These are phyloP conservation scores for Galeopsomyia nigrocyanea DNA, from an alignment of 2,888 invertebrate genomes.

Conservation along the genomic window DNA sequence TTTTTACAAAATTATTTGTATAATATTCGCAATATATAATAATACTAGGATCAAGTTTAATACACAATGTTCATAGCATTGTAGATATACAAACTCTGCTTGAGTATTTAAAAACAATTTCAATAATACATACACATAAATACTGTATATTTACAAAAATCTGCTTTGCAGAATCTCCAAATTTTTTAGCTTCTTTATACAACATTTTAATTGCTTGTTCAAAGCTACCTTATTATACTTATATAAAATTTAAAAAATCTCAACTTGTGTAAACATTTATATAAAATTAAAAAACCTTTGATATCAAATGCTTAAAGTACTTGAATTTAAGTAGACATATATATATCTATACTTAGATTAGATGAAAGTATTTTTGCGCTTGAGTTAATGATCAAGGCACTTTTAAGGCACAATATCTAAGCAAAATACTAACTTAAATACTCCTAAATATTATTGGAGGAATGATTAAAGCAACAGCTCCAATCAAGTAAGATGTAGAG, in stretches of 20 bases:
- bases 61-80: too few relatives aligned
- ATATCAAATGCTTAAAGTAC: neutral
- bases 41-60: too few relatives aligned
- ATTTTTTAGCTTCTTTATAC: too few relatives aligned
- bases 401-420: slow-evolving; percentile 22
- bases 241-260: slow-evolving; percentile 13
- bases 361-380: slow-evolving; percentile 13
- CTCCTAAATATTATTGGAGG: slow-evolving; percentile 78
- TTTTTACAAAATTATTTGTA: too few relatives aligned
- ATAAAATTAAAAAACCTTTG: too few relatives aligned
- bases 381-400: neutral
- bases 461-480: slow-evolving; percentile 81
- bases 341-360: slow-evolving; percentile 2
- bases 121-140: too few relatives aligned
- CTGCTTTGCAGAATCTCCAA: too few relatives aligned
- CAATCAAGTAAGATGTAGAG: slow-evolving; percentile 83
- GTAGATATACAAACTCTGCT: too few relatives aligned
- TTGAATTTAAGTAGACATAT: slow-evolving; percentile 12
- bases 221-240: neutral
- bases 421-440: slow-evolving; percentile 31
- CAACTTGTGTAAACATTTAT: slow-evolving; percentile 5
- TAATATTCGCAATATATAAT: too few relatives aligned
- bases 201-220: too few relatives aligned
- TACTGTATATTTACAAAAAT: too few relatives aligned
- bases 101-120: too few relatives aligned